These are phyloP conservation scores for Acanthurus lineatus DNA, from an alignment of 2,797 vertebrate genomes.

Conservation along the genomic window DNA sequence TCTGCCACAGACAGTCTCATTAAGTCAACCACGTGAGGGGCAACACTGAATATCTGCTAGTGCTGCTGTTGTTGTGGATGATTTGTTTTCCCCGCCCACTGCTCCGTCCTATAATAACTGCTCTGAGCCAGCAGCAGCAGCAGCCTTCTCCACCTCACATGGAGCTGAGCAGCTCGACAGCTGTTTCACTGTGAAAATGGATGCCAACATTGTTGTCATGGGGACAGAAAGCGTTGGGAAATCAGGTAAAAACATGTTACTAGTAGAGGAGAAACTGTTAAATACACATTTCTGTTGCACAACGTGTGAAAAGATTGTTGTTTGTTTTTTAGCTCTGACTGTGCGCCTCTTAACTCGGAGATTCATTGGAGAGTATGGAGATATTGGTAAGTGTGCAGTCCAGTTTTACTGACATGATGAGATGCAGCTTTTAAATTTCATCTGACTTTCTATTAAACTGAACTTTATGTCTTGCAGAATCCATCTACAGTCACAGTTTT, in stretches of 20 bases:
- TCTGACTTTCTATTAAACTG: not conserved
- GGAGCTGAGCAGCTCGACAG: slow-evolving; percentile 29
- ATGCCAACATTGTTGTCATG: slow-evolving; percentile 88
- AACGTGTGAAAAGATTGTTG: not conserved
- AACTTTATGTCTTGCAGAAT: slow-evolving; percentile 79
- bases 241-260: slow-evolving; percentile 81
- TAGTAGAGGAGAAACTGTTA: not conserved
- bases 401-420: not conserved
- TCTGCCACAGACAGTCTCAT: no score
- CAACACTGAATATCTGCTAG: no score
- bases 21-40: no score
- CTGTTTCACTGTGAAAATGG: slow-evolving; percentile 71
- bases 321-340: slow-evolving; percentile 84
- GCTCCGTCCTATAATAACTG: not conserved
- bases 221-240: slow-evolving; percentile 90
- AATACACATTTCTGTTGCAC: not conserved
- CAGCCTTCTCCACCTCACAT: not conserved
- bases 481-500: slow-evolving; percentile 89
- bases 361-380: slow-evolving; percentile 93
- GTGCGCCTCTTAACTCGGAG: slow-evolving; percentile 92
- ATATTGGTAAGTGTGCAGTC: slow-evolving; percentile 85
- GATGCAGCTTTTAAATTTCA: not conserved
- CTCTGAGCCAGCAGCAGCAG: not conserved
- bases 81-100: not conserved
- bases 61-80: not conserved